phyloP scores from a whole-genome alignment of 2,113 vertebrate species.

The Etia nguti region DNA sequence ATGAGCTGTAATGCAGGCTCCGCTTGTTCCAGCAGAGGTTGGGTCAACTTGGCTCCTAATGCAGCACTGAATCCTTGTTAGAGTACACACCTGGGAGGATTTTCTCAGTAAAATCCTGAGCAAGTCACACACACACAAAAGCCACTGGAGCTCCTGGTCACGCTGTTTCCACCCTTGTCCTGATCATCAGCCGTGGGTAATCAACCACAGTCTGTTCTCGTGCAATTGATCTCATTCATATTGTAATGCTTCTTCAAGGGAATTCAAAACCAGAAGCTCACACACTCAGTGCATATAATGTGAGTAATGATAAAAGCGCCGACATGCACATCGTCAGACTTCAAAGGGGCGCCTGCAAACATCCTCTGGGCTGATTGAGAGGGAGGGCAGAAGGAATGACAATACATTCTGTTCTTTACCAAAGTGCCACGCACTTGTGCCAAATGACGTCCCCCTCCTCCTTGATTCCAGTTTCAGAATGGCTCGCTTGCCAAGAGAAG shows the following conservation, averaged over 20 bases:
- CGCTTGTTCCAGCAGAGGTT: not conserved
- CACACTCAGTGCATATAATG: not conserved
- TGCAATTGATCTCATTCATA: constrained; percentile 48
- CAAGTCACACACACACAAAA: not conserved
- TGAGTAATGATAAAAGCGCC: constrained; percentile 15
- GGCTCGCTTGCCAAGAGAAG: not conserved
- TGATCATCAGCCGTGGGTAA: constrained; percentile 21
- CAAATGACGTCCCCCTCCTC: not conserved
- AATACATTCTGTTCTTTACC: not conserved
- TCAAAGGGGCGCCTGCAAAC: constrained; percentile 40
- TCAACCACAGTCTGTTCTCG: constrained; percentile 9
- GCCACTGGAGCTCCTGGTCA: not conserved
- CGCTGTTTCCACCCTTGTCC: not conserved
- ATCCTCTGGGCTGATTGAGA: constrained; percentile 1
- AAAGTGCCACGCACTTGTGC: not conserved
- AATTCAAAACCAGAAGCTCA: constrained; percentile 36
- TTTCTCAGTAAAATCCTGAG: not conserved
- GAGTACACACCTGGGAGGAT: not conserved
- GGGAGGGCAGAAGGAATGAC: not conserved
- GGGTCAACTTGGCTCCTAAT: not conserved
- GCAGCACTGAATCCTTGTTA: not conserved
- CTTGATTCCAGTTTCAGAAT: not conserved
- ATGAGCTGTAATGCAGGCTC: not conserved
- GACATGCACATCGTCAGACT: constrained; percentile 14
- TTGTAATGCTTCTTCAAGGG: constrained; percentile 54